phyloP scores from a whole-genome alignment of 2,888 invertebrate genomes.

The Acanthacorydalis orientalis region DNA sequence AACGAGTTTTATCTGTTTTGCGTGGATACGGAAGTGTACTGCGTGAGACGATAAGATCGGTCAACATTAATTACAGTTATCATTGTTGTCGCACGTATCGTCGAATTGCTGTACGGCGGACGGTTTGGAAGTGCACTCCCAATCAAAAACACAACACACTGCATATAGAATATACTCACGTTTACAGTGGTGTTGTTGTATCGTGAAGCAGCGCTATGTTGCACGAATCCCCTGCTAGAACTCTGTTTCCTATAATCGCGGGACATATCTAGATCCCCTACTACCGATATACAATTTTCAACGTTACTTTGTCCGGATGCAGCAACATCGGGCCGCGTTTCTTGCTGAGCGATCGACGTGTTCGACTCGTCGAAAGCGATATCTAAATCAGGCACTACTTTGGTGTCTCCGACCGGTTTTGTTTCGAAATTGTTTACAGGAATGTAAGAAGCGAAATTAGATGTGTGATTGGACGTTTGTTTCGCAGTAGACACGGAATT shows the following conservation, averaged over 20 bases:
- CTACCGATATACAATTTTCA: background rate
- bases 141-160: no score
- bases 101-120: no score
- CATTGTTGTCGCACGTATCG: no score
- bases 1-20: no score
- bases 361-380: constrained; percentile 10
- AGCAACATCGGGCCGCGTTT: constrained; percentile 12
- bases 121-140: no score
- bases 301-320: no score
- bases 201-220: background rate
- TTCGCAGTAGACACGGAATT: background rate
- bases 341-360: constrained; percentile 22
- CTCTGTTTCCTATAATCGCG: background rate
- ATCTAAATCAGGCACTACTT: background rate
- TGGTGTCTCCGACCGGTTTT: background rate
- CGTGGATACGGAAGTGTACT: no score
- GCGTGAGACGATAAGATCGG: no score
- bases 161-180: background rate
- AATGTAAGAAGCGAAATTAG: constrained; percentile 44
- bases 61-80: no score
- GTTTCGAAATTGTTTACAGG: constrained; percentile 31
- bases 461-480: constrained; percentile 28
- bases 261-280: background rate
- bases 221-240: background rate
- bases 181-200: background rate